Evolutionary conservation across 37 sponge, comb jelly and placozoan species (phyloP).

Genomic region (Halichondria panicea): DNA sequence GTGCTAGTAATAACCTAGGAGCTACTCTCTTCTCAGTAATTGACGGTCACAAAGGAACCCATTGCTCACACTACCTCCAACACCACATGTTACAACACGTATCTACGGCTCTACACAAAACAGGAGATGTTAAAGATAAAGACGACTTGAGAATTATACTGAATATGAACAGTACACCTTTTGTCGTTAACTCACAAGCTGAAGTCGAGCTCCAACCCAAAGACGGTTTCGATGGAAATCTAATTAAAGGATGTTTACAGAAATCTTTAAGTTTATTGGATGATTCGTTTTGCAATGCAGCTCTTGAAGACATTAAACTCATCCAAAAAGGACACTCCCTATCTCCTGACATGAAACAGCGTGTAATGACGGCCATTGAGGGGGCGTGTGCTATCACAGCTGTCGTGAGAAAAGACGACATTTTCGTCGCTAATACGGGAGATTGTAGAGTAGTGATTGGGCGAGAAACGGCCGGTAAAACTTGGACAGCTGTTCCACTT

Average conservation of each 20-base stretch:
- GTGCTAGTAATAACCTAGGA: conserved; percentile 4
- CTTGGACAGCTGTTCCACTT: conserved; percentile 66
- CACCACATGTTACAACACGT: conserved; percentile 50
- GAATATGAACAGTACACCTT: conserved; percentile 8
- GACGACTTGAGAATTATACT: conserved; percentile 1
- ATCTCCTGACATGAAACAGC: conserved; percentile 27
- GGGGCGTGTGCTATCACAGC: conserved; percentile 75
- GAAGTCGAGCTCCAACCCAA: background rate
- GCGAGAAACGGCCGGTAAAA: background rate
- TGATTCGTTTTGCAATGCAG: conserved; percentile 40
- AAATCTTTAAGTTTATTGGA: conserved; percentile 48
- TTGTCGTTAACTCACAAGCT: background rate
- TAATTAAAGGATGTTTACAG: conserved; percentile 19
- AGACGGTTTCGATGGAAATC: background rate
- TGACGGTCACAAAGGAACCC: conserved; percentile 81
- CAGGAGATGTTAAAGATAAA: background rate
- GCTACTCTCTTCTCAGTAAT: conserved; percentile 67
- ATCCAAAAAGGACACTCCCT: conserved; percentile 40
- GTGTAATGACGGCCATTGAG: conserved; percentile 41
- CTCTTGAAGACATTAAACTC: conserved; percentile 35
- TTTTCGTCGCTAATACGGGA: conserved; percentile 79
- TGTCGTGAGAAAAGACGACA: conserved; percentile 18
- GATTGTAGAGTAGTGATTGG: conserved; percentile 88
- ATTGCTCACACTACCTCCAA: conserved; percentile 64
- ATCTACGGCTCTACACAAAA: background rate